Conservation (phyloP, 2,113 vertebrate species). For the Helogale parvula region DNA sequence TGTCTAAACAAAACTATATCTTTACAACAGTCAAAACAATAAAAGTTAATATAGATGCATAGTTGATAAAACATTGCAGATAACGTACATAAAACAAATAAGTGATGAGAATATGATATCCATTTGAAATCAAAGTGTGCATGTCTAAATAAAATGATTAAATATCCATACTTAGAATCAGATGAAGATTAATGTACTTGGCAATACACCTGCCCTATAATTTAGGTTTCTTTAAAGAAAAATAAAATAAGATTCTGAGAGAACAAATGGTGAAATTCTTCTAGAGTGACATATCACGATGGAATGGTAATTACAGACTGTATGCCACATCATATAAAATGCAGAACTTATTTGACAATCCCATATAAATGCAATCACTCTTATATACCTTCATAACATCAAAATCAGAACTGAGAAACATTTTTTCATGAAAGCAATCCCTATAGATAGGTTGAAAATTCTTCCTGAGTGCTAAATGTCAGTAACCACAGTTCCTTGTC, state of each 20-base stretch:
- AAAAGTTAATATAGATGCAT: not conserved
- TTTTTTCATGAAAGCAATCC: slow-evolving; percentile 22
- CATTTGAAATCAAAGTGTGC: not conserved
- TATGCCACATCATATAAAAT: not conserved
- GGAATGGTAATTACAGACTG: slow-evolving; percentile 14
- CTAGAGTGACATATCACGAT: not conserved
- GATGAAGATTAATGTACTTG: slow-evolving; percentile 20
- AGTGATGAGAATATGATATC: not conserved
- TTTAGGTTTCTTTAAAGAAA: not conserved
- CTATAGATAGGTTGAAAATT: slow-evolving; percentile 60
- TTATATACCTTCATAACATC: slow-evolving; percentile 26
- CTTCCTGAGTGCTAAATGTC: slow-evolving; percentile 74
- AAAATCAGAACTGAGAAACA: slow-evolving; percentile 61
- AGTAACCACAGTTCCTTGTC: slow-evolving; percentile 64
- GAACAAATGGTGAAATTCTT: not conserved
- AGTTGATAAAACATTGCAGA: not conserved
- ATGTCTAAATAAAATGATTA: not conserved
- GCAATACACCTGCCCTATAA: not conserved
- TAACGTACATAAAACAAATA: not conserved
- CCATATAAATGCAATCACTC: not conserved
- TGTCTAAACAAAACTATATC: not conserved
- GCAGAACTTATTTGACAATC: slow-evolving; percentile 44
- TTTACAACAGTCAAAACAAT: not conserved
- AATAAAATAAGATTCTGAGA: not conserved
- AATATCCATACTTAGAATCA: not conserved